Conservation (phyloP, 1,140 invertebrate genomes). For the Ceratosolen solmsi region DNA sequence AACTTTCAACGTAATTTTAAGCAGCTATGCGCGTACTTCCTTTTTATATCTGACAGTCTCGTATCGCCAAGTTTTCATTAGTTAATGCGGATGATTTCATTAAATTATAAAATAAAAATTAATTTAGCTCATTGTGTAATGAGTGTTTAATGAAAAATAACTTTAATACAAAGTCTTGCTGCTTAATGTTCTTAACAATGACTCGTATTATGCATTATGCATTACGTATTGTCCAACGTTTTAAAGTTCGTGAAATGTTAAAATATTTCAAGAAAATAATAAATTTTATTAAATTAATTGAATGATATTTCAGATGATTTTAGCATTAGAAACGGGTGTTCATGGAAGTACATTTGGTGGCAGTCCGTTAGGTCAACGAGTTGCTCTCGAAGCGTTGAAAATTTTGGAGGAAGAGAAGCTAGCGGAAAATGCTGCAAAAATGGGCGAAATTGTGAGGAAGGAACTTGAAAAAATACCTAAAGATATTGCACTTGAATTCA, state of each 20-base stretch:
- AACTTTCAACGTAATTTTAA: too few relatives aligned
- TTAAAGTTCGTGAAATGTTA: too few relatives aligned
- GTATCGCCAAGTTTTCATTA: neutral
- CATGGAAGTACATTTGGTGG: conserved; percentile 91
- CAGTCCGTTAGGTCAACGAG: conserved; percentile 84
- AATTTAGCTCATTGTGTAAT: too few relatives aligned
- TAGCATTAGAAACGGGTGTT: conserved; percentile 83
- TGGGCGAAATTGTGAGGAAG: conserved; percentile 79
- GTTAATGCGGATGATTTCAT: too few relatives aligned
- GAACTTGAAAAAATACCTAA: conserved; percentile 78
- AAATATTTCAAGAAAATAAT: too few relatives aligned
- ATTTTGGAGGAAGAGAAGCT: conserved; percentile 84
- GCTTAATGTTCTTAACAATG: neutral
- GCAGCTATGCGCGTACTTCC: too few relatives aligned
- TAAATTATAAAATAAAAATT: too few relatives aligned
- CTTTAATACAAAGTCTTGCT: too few relatives aligned
- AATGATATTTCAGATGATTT: conserved; percentile 74
- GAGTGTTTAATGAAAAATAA: too few relatives aligned
- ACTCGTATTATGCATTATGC: too few relatives aligned
- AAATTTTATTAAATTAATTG: neutral
- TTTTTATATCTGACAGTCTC: too few relatives aligned
- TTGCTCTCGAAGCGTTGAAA: conserved; percentile 76
- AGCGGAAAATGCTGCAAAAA: conserved; percentile 79
- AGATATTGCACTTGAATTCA: conserved; percentile 78
- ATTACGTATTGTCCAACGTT: too few relatives aligned